Evolutionary conservation across 2,888 invertebrate genomes (phyloP), one percentile per base, ranked within the genome.

Genomic region (Drosophila formosana): DNA sequence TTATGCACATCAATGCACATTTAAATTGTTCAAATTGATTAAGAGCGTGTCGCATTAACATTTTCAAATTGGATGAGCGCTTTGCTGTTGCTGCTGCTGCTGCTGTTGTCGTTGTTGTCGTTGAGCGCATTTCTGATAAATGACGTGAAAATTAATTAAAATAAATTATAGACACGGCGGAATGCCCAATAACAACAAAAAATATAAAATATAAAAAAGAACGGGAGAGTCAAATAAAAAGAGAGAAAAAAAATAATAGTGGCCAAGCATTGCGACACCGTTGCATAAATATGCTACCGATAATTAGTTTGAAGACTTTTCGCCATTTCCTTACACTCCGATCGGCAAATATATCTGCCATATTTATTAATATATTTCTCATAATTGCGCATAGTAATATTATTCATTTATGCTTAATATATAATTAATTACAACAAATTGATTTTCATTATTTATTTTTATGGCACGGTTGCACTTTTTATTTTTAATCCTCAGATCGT

Each of bases 61-160:
- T 70, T 18, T 52, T 68, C 65, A 70, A 84, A 78, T 65, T 84
- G 79, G 53, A 78, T 72, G 65, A 66, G 51, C 64, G 56, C 60
- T 37, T 49, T 65, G 56, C 41, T 30, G 52, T 4, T 32, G 32
- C n/a, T 34, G 30, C 18, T 26, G 13, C 41, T 30, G 52, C 7
- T 32, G 32, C n/a, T 34, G 30, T 26, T 26, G 13, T 37, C 32
- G 1, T n/a, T 39, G 26, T 1, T 39, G 26, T 53, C 74, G 60
- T 45, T 64, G 34, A 32, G 50, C 58, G 53, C 57, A 63, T 67
- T 66, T 61, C 79, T 82, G 82, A 82, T 72, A 84, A 81, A 82
- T 81, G 85, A 85, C 60, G 68, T 82, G 80, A 72, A 85, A 85
- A 79, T 81, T 64, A 85, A 85, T 81, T 82, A 73, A 85, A 85